phyloP scores from a whole-genome alignment of 2,113 vertebrate species.

The Calcarius ornatus region DNA sequence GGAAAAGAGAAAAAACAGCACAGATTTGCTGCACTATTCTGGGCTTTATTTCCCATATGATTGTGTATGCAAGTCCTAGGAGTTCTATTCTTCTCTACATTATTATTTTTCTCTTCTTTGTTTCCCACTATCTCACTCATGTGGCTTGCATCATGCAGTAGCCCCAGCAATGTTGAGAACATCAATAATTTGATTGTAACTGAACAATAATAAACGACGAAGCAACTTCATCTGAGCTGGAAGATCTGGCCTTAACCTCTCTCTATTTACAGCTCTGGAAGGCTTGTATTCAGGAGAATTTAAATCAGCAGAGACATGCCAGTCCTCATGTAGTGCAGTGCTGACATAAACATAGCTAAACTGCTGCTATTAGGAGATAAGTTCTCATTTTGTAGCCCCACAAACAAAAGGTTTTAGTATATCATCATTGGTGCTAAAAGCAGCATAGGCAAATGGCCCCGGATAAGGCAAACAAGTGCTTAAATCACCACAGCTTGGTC shows the following conservation, averaged over 20 bases:
- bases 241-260: slow-evolving; percentile 50
- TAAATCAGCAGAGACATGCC: slow-evolving; percentile 11
- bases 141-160: neutral
- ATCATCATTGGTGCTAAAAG: slow-evolving; percentile 48
- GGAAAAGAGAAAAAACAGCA: neutral
- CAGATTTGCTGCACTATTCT: neutral
- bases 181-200: slow-evolving; percentile 32
- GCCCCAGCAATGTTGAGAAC: neutral
- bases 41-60: slow-evolving; percentile 1
- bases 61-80: neutral
- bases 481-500: slow-evolving; percentile 17
- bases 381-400: slow-evolving; percentile 47
- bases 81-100: neutral
- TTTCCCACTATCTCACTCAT: slow-evolving; percentile 20
- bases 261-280: slow-evolving; percentile 12
- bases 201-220: slow-evolving; percentile 23
- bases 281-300: slow-evolving; percentile 34
- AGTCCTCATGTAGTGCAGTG: neutral
- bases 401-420: slow-evolving; percentile 57
- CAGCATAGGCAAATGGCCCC: slow-evolving; percentile 23
- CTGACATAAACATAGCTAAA: slow-evolving; percentile 44
- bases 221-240: slow-evolving; percentile 18
- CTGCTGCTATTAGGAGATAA: slow-evolving; percentile 65
- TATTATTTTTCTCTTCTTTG: slow-evolving; percentile 42
- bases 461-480: slow-evolving; percentile 31